Evolutionary conservation across 2,113 vertebrate genomes (phyloP).

Genomic region (Propithecus coquereli): DNA sequence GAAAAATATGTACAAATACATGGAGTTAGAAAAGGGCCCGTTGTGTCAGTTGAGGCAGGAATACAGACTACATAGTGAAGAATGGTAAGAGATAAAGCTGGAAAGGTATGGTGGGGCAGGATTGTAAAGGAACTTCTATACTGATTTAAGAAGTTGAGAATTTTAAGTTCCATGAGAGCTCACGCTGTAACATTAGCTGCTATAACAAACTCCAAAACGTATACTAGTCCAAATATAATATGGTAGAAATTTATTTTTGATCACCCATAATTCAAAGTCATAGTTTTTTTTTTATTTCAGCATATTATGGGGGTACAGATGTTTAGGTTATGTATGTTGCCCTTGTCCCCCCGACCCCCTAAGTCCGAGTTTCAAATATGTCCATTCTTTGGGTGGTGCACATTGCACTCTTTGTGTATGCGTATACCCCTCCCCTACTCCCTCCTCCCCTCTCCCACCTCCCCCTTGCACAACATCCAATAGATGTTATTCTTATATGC

Average conservation of each 20-base stretch:
- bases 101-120: not conserved
- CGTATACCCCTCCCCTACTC: too few relatives aligned
- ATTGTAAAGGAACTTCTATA: not conserved
- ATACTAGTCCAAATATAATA: not conserved
- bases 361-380: too few relatives aligned
- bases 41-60: not conserved
- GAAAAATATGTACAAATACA: not conserved
- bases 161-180: not conserved
- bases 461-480: too few relatives aligned
- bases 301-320: too few relatives aligned
- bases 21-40: not conserved
- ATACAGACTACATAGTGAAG: not conserved
- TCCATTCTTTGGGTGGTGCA: too few relatives aligned
- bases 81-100: not conserved
- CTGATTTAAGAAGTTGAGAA: not conserved
- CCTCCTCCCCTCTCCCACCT: too few relatives aligned
- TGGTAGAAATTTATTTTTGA: not conserved
- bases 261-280: not conserved
- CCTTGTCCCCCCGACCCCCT: too few relatives aligned
- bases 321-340: too few relatives aligned
- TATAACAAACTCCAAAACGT: not conserved
- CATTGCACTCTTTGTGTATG: too few relatives aligned
- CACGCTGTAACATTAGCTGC: not conserved
- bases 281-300: too few relatives aligned
- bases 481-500: too few relatives aligned